Evolutionary conservation across 1,140 invertebrate species (phyloP).

Genomic region (Brachionus sp.): DNA sequence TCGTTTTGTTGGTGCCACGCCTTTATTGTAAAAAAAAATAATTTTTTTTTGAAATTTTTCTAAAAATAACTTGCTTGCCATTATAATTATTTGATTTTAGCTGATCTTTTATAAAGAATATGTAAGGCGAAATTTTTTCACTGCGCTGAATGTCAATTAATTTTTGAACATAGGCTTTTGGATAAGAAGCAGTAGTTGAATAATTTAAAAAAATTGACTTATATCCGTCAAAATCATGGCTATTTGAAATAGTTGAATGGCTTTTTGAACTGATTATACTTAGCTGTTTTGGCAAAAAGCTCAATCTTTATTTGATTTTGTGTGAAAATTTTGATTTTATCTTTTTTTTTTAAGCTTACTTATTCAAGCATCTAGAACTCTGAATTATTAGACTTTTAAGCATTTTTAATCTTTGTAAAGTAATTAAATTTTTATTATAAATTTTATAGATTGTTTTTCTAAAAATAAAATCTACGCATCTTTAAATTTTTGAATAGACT

Average conservation of each 20-base stretch:
- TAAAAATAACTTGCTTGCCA: background rate
- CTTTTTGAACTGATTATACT: background rate
- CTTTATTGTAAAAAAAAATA: background rate
- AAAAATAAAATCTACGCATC: too few relatives aligned
- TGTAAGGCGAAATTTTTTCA: background rate
- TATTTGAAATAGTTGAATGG: background rate
- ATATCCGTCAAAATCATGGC: background rate
- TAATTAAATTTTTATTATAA: too few relatives aligned
- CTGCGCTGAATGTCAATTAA: background rate
- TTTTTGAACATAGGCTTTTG: background rate
- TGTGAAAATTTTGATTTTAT: background rate
- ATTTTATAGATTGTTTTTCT: too few relatives aligned
- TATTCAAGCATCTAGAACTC: too few relatives aligned
- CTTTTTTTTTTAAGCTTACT: too few relatives aligned
- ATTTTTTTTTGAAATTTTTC: background rate
- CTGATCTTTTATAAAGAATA: background rate
- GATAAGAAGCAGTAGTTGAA: background rate
- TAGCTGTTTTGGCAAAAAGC: background rate
- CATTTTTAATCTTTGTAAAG: too few relatives aligned
- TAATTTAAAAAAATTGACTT: background rate
- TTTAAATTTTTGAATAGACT: too few relatives aligned
- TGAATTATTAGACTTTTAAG: too few relatives aligned
- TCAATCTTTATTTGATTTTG: background rate
- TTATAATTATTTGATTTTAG: background rate
- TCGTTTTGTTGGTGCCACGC: background rate